Conservation (phyloP, 2,888 invertebrate genomes). For the Argyresthia goedartella region DNA sequence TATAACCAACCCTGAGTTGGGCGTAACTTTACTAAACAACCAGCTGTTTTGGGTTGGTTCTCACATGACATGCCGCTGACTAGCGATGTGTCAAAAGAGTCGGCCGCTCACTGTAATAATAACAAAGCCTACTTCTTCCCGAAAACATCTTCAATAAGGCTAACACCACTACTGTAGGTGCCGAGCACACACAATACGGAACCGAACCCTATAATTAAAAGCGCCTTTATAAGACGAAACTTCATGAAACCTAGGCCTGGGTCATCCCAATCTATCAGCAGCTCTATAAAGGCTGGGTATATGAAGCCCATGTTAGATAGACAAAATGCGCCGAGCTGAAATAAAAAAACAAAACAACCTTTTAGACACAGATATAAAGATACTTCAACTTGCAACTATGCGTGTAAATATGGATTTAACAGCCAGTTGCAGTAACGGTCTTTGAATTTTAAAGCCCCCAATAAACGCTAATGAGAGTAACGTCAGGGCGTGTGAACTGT, state of each 20-base stretch:
- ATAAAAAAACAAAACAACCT: slow-evolving; percentile 13
- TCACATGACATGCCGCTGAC: too few relatives aligned
- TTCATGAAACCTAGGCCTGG: slow-evolving; percentile 44
- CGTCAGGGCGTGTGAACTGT: too few relatives aligned
- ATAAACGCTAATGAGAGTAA: too few relatives aligned
- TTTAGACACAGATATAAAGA: background rate
- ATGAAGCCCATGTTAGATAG: slow-evolving; percentile 60
- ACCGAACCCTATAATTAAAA: slow-evolving; percentile 35
- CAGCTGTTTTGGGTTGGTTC: too few relatives aligned
- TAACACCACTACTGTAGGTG: slow-evolving; percentile 36
- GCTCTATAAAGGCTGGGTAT: slow-evolving; percentile 53
- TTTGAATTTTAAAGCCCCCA: too few relatives aligned
- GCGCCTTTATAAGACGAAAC: slow-evolving; percentile 52
- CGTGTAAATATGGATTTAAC: background rate
- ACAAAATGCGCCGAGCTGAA: slow-evolving; percentile 60
- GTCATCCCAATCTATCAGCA: slow-evolving; percentile 45
- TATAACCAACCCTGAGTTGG: too few relatives aligned
- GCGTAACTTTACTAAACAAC: too few relatives aligned
- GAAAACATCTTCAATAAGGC: background rate
- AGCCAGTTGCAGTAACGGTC: background rate
- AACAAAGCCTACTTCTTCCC: too few relatives aligned
- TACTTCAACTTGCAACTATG: background rate
- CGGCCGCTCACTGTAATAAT: too few relatives aligned
- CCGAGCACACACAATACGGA: slow-evolving; percentile 44
- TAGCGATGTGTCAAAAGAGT: too few relatives aligned